These are phyloP conservation scores for Melitaea cinxia DNA, from an alignment of 1,140 invertebrate species.

Conservation along the genomic window DNA sequence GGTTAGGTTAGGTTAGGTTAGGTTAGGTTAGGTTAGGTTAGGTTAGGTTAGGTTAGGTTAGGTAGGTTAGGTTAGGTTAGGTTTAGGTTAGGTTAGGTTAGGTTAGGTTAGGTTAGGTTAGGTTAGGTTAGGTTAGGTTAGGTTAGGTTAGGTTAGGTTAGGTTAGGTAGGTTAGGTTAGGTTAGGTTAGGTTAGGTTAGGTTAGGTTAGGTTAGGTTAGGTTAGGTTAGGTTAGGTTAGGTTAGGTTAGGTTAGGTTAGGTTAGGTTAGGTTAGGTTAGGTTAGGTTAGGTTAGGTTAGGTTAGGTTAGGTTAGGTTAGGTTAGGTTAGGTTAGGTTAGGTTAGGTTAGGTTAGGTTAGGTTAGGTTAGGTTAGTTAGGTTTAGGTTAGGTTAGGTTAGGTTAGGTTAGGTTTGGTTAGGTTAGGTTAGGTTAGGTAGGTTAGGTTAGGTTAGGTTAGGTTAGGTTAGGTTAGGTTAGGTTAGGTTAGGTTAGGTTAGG, in stretches of 20 bases:
- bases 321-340: slow-evolving; percentile 52
- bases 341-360: slow-evolving; percentile 52
- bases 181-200: slow-evolving; percentile 27
- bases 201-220: slow-evolving; percentile 27
- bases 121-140: slow-evolving; percentile 46
- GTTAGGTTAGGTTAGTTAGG: slow-evolving; percentile 49
- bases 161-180: no score
- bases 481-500: slow-evolving; percentile 20
- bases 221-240: slow-evolving; percentile 39
- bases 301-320: slow-evolving; percentile 43
- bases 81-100: no score
- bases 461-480: slow-evolving; percentile 12
- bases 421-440: slow-evolving; percentile 20
- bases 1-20: slow-evolving; percentile 12
- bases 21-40: slow-evolving; percentile 1
- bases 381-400: no score
- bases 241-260: slow-evolving; percentile 36
- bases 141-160: slow-evolving; percentile 43
- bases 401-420: slow-evolving; percentile 28
- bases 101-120: slow-evolving; percentile 37
- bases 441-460: slow-evolving; percentile 21
- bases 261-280: slow-evolving; percentile 40
- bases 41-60: slow-evolving; percentile 22
- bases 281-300: slow-evolving; percentile 43
- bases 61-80: no score